phyloP scores from a whole-genome alignment of 1,140 invertebrate genomes.

The Drosophila tsacasi region DNA sequence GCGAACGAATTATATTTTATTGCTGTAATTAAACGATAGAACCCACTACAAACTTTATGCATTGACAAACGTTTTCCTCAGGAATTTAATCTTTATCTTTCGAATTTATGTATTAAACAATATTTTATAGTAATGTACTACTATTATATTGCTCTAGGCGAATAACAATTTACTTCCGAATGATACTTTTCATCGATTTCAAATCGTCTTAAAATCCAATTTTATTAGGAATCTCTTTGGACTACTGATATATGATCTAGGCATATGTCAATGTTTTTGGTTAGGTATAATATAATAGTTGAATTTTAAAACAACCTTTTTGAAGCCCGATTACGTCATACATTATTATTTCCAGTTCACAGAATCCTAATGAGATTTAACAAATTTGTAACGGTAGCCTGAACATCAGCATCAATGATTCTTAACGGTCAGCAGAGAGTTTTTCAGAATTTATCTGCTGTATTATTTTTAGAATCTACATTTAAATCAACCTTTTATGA shows the following conservation, averaged over 20 bases:
- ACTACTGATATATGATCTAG: neutral
- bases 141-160: too few species aligned
- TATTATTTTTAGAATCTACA: neutral
- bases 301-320: neutral
- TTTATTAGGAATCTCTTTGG: neutral
- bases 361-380: slow-evolving; percentile 7
- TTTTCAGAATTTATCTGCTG: neutral
- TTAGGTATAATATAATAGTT: neutral
- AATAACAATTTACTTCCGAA: too few species aligned
- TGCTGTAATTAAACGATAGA: too few species aligned
- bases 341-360: slow-evolving; percentile 3
- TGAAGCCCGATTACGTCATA: neutral
- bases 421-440: neutral
- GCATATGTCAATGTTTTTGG: neutral
- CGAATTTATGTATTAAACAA: too few species aligned
- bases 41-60: too few species aligned
- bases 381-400: neutral
- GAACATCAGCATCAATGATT: neutral
- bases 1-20: too few species aligned
- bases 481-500: neutral
- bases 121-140: too few species aligned
- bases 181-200: too few species aligned
- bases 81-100: too few species aligned
- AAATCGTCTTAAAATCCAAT: too few species aligned
- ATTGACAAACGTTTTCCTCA: too few species aligned